Evolutionary conservation across 2,888 invertebrate species (phyloP), one percentile per base, ranked within the genome.

Genomic region (Stramonita haemastoma): DNA sequence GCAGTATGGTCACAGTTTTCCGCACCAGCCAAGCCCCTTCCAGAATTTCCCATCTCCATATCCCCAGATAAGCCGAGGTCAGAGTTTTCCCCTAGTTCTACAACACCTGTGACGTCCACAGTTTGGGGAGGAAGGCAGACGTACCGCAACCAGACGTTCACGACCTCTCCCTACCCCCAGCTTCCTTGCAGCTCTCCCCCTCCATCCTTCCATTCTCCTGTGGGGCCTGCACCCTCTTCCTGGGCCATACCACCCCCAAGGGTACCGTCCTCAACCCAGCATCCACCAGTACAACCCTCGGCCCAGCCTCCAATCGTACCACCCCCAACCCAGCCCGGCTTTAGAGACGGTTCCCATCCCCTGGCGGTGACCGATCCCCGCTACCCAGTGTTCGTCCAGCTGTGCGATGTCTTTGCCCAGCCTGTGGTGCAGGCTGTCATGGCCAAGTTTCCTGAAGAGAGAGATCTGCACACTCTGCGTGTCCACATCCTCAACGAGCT

Each of bases 401-500:
- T 99, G 91, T 97, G 98, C n/a, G 98, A 98, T 89, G 97, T 99
- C 90, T 99, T 99, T 96, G 98, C 98, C 0, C 98, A 98, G 94
- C 97, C 98, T 92, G 98, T 98, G 95, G 99, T 99, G 26, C 97
- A 97, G 88, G 97, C 97, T 88, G 98, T 98, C 0, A 98, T 99
- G 66, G 26, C 19, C 17, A 66, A 66, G 26, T 66, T 22, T 26
- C 66, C 66, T 13, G 19, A 66, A 2, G 26, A 22, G 19, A 66
- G 19, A 13, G 66, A 66, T 26, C 26, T 66, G 6, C 66, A 26
- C 66, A 66, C 2, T 22, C 66, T 66, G 19, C 26, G 66, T 66
- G 19, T 66, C 19, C 26, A 26, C 66, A 66, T 66, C 66, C 1
- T 66, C 26, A 17, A 66, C 19, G 66, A 66, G 26, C 66, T 66